Evolutionary conservation across 2,797 vertebrate genomes (phyloP).

Genomic region (Squalus acanthias): DNA sequence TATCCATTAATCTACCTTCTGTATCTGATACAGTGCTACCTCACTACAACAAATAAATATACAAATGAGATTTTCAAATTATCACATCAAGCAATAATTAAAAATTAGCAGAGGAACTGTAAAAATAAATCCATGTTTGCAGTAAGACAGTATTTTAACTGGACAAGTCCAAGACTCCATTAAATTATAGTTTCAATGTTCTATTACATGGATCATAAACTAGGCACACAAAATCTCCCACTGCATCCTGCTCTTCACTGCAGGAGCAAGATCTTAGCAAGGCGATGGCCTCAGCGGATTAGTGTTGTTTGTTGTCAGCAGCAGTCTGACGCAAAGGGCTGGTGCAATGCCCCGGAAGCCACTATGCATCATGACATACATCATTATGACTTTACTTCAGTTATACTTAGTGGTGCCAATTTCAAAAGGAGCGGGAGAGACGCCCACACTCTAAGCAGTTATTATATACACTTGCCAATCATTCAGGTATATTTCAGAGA

Average conservation of each 20-base stretch:
- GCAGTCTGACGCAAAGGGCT: no score
- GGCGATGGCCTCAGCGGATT: background rate
- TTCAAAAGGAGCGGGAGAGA: background rate
- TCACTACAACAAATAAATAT: background rate
- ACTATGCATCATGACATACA: background rate
- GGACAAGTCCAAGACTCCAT: background rate
- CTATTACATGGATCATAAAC: background rate
- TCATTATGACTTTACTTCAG: background rate
- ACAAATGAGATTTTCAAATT: background rate
- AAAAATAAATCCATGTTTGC: background rate
- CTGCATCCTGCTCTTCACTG: background rate
- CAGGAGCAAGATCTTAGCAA: background rate
- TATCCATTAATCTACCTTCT: background rate
- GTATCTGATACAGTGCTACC: background rate
- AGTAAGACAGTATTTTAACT: background rate
- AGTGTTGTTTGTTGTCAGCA: background rate
- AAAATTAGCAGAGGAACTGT: background rate
- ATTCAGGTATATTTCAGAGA: background rate
- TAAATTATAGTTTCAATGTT: background rate
- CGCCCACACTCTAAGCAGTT: background rate
- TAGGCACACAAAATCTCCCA: background rate
- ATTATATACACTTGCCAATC: background rate
- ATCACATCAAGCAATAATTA: background rate
- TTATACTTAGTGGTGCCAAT: background rate
- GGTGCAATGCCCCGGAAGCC: background rate